phyloP scores from a whole-genome alignment of 2,113 vertebrate species.

The Hucho hucho region DNA sequence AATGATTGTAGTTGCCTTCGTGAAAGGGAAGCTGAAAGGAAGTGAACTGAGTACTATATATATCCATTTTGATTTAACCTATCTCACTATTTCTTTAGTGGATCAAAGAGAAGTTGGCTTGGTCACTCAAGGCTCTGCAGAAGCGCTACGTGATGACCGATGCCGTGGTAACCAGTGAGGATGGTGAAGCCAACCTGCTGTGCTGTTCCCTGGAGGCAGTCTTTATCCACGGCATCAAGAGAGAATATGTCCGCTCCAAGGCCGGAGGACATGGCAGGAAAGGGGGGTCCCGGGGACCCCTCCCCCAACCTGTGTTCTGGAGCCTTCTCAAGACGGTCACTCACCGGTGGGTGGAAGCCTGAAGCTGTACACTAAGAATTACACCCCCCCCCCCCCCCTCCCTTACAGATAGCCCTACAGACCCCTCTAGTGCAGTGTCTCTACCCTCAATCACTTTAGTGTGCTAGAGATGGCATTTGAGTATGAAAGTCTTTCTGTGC shows the following conservation, averaged over 20 bases:
- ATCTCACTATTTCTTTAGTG: slow-evolving; percentile 53
- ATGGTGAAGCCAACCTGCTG: slow-evolving; percentile 85
- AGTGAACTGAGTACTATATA: no score
- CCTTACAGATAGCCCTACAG: no score
- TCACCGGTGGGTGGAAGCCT: slow-evolving; percentile 79
- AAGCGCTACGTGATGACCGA: slow-evolving; percentile 87
- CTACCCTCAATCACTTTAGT: no score
- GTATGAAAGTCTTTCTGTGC: no score
- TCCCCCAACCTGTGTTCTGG: slow-evolving; percentile 95
- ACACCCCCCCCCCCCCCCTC: no score
- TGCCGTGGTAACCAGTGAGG: slow-evolving; percentile 85
- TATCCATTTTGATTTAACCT: not conserved
- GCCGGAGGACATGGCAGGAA: slow-evolving; percentile 75
- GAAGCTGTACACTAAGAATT: not conserved
- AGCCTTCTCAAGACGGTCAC: slow-evolving; percentile 89
- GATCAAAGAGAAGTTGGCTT: slow-evolving; percentile 88
- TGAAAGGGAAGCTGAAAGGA: no score
- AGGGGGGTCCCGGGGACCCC: slow-evolving; percentile 62
- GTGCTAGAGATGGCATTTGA: no score
- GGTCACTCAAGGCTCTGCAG: slow-evolving; percentile 88
- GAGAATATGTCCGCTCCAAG: slow-evolving; percentile 81
- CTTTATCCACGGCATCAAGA: slow-evolving; percentile 89
- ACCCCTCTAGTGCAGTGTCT: no score
- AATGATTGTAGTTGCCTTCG: no score
- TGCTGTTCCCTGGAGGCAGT: slow-evolving; percentile 90